Evolutionary conservation across 1,140 invertebrate species (phyloP).

Genomic region (Propsilocerus akamusi): DNA sequence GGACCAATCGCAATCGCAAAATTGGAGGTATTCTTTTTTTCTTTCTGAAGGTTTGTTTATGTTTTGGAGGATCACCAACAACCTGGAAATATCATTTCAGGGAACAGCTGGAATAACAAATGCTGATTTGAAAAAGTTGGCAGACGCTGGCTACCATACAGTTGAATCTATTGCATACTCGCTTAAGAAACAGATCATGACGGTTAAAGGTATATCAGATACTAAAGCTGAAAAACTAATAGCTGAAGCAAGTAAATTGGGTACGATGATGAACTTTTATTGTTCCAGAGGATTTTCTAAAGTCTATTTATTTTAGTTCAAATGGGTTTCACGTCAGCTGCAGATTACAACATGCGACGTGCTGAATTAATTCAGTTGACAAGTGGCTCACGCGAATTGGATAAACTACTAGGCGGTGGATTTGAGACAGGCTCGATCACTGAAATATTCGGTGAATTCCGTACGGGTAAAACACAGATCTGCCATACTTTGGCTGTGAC

Average conservation of each 20-base stretch:
- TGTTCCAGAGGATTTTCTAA: not conserved
- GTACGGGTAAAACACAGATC: slow-evolving; percentile 95
- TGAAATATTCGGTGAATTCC: slow-evolving; percentile 97
- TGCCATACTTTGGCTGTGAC: slow-evolving; percentile 97
- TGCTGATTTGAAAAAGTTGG: slow-evolving; percentile 83
- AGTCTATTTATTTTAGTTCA: slow-evolving; percentile 35
- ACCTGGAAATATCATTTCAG: not conserved
- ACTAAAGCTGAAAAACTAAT: slow-evolving; percentile 94
- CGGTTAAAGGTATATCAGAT: slow-evolving; percentile 94
- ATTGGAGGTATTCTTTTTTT: slow-evolving; percentile 31
- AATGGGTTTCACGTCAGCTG: slow-evolving; percentile 96
- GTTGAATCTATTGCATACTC: slow-evolving; percentile 91
- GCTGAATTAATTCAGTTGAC: slow-evolving; percentile 78
- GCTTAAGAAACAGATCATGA: slow-evolving; percentile 74
- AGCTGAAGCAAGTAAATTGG: slow-evolving; percentile 71
- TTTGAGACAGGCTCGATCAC: slow-evolving; percentile 99
- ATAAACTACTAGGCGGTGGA: slow-evolving; percentile 85
- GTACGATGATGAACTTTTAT: not conserved
- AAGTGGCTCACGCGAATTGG: slow-evolving; percentile 87
- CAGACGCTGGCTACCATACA: slow-evolving; percentile 85
- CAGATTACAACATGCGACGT: slow-evolving; percentile 86
- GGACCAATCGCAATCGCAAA: slow-evolving; percentile 37
- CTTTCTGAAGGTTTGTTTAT: slow-evolving; percentile 7
- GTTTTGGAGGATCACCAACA: too few species aligned
- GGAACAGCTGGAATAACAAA: slow-evolving; percentile 61